phyloP scores from a whole-genome alignment of 2,113 vertebrate species.

The Catharus minimus region DNA sequence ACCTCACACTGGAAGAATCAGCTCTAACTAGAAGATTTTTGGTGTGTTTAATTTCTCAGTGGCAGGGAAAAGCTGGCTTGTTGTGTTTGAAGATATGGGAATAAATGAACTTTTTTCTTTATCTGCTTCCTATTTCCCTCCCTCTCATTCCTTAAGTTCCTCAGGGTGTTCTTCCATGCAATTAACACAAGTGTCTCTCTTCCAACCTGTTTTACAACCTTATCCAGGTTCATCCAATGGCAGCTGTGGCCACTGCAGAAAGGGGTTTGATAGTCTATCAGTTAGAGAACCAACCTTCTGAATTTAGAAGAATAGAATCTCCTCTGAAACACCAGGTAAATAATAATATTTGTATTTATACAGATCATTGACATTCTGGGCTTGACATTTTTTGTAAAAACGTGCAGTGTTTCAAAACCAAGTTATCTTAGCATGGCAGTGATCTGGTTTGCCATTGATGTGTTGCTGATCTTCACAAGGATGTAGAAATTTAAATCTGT shows the following conservation, averaged over 20 bases:
- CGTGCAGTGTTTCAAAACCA: not conserved
- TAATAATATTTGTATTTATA: not conserved
- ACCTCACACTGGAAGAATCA: not conserved
- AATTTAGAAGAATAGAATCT: constrained; percentile 95
- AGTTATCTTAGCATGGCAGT: rapidly evolving
- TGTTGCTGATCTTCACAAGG: not conserved
- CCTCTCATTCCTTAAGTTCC: not conserved
- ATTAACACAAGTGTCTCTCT: not conserved
- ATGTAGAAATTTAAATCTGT: not conserved
- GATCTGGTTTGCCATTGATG: not conserved
- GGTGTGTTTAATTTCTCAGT: not conserved
- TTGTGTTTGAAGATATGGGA: not conserved
- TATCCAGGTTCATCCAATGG: constrained; percentile 94
- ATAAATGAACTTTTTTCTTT: not conserved
- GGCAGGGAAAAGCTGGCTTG: not conserved
- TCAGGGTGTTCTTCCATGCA: not conserved
- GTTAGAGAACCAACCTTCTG: constrained; percentile 95
- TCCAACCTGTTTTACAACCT: not conserved
- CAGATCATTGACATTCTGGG: not conserved
- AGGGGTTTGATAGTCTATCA: constrained; percentile 97
- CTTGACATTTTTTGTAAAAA: not conserved
- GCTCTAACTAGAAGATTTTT: not conserved
- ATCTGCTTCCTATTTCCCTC: not conserved
- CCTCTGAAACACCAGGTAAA: constrained; percentile 96
- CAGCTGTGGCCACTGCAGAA: constrained; percentile 95